Evolutionary conservation across 1,140 invertebrate species (phyloP).

Genomic region (Drosophila malerkotliana): DNA sequence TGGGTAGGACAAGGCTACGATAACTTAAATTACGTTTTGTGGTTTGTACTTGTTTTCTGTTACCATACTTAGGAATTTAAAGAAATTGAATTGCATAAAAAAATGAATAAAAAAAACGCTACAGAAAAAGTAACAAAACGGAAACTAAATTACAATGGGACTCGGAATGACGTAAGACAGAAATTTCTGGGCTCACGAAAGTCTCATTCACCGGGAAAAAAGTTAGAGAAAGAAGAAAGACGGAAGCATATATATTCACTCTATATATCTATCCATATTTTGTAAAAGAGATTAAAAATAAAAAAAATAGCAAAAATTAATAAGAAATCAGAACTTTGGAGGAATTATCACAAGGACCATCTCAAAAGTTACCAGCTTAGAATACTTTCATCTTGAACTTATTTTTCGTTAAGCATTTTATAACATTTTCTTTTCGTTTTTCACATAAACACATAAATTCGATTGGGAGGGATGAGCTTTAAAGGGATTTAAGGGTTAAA

Average conservation of each 20-base stretch:
- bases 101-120: conserved; percentile 41
- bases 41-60: conserved; percentile 53
- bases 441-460: conserved; percentile 4
- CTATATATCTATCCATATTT: conserved; percentile 36
- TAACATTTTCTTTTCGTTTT: conserved; percentile 14
- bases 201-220: conserved; percentile 21
- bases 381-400: conserved; percentile 39
- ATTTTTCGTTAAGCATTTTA: conserved; percentile 15
- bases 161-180: conserved; percentile 12
- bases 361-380: conserved; percentile 95
- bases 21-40: conserved; percentile 40
- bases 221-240: conserved; percentile 31
- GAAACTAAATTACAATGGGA: conserved; percentile 7
- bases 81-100: conserved; percentile 19
- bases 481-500: background rate
- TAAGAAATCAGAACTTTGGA: conserved; percentile 37
- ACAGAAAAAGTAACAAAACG: background rate
- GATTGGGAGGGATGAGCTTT: background rate
- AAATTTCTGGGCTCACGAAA: conserved; percentile 20
- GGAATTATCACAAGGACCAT: conserved; percentile 92
- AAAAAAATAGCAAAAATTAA: conserved; percentile 16
- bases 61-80: conserved; percentile 33
- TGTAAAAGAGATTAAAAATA: conserved; percentile 15
- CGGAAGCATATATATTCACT: conserved; percentile 25
- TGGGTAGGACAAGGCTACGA: conserved; percentile 37